A percentile compares a stretch with the other conserved stretches of the same genome.
Evolutionary conservation across 2,888 invertebrate species (phyloP).

Genomic region (Brassicogethes aeneus): DNA sequence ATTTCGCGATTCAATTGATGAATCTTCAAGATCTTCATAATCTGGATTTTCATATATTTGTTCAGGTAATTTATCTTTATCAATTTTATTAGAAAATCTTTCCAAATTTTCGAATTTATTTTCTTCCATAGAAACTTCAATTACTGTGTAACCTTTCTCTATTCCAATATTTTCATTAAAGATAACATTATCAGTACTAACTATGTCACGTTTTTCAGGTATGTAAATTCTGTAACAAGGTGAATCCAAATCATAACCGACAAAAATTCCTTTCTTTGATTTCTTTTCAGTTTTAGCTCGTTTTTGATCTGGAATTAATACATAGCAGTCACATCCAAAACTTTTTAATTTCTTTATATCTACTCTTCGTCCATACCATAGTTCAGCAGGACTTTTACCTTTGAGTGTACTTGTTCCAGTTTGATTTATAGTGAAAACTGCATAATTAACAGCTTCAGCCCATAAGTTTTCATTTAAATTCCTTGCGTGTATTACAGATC

Average conservation of each 20-base stretch:
- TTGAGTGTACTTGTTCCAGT: constrained; percentile 17
- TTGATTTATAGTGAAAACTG: constrained; percentile 20
- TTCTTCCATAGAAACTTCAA: no score
- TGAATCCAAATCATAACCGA: constrained; percentile 15
- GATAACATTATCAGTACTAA: constrained; percentile 3
- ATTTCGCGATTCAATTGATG: not conserved
- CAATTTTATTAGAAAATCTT: constrained; percentile 1
- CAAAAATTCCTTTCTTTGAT: constrained; percentile 16
- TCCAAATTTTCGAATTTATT: constrained; percentile 6
- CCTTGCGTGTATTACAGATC: constrained; percentile 18
- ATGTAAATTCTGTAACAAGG: constrained; percentile 14
- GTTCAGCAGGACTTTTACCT: constrained; percentile 16
- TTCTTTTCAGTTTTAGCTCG: constrained; percentile 16
- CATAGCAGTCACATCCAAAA: constrained; percentile 20
- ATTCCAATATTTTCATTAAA: constrained; percentile 9
- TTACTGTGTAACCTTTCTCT: constrained; percentile 5
- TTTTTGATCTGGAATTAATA: constrained; percentile 16
- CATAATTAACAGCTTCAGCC: constrained; percentile 22
- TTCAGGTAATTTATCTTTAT: constrained; percentile 4
- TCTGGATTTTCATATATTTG: constrained; percentile 6
- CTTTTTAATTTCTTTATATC: constrained; percentile 10
- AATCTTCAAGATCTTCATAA: constrained; percentile 13
- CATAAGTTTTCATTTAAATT: constrained; percentile 16
- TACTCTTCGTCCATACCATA: constrained; percentile 17
- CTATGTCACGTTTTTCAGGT: constrained; percentile 12